Conservation (phyloP, 2,797 vertebrate species). For the Arvicola amphibius region DNA sequence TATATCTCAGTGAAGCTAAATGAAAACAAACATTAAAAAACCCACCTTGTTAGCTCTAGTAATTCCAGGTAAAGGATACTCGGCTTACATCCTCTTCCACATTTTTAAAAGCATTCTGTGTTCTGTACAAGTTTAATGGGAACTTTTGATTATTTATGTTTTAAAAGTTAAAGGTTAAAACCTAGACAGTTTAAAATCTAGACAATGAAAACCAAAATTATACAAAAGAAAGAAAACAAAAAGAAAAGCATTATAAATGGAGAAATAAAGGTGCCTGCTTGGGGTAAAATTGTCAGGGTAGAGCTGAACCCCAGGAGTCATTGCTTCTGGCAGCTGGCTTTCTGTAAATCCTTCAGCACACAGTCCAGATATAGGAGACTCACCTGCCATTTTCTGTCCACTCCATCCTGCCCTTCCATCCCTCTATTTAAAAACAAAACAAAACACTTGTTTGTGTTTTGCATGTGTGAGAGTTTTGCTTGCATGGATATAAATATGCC, state of each 20-base stretch:
- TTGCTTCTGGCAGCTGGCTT: rapidly evolving
- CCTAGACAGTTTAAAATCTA: too few relatives aligned
- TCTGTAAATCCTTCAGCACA: rapidly evolving
- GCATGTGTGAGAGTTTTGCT: not conserved
- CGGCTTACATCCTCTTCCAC: not conserved
- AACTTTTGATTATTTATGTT: not conserved
- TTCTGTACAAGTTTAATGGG: not conserved
- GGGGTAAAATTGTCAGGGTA: not conserved
- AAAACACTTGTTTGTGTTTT: not conserved
- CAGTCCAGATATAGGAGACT: not conserved
- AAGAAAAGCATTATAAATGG: not conserved
- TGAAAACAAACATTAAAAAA: not conserved
- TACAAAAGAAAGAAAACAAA: not conserved
- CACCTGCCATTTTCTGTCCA: not conserved
- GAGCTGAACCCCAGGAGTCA: not conserved
- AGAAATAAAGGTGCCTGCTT: not conserved
- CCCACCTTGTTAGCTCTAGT: not conserved
- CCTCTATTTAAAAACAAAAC: not conserved
- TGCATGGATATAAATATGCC: not conserved
- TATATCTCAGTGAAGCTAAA: not conserved
- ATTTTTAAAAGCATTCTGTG: not conserved
- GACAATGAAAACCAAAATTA: not conserved
- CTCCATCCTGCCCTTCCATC: not conserved
- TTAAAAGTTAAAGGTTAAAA: not conserved
- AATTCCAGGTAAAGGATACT: not conserved